Percentiles rank a stretch among this genome's conserved stretches.
phyloP scores from a whole-genome alignment of 2,797 vertebrate species.

The Platyrinchus mystaceus region DNA sequence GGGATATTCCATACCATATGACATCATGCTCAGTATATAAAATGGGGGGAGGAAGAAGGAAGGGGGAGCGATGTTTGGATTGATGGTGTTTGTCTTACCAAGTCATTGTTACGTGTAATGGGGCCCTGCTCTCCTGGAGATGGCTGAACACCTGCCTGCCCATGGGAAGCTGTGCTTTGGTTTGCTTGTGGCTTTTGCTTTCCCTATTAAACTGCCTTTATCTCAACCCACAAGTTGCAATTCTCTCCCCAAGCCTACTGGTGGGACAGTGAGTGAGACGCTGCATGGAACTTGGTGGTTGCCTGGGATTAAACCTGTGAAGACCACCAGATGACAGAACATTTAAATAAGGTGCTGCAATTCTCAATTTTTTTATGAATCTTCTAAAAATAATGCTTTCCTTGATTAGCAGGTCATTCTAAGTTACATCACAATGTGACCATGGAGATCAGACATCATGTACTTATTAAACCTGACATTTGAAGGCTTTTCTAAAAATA shows the following conservation, averaged over 20 bases:
- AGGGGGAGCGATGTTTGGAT: background rate
- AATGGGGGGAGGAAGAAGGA: background rate
- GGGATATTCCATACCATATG: background rate
- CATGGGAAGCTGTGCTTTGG: background rate
- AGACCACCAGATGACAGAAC: background rate
- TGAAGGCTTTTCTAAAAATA: constrained; percentile 49
- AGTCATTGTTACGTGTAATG: fast-evolving
- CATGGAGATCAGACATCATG: background rate
- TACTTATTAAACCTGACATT: constrained; percentile 32
- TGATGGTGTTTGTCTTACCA: background rate
- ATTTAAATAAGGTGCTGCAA: background rate
- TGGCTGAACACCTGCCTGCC: background rate
- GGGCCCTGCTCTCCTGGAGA: background rate
- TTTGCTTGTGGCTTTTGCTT: background rate
- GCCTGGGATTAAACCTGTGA: background rate
- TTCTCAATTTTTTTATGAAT: background rate
- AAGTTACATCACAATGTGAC: background rate
- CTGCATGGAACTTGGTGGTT: background rate
- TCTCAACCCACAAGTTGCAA: background rate
- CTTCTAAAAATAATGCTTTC: background rate
- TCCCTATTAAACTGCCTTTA: background rate
- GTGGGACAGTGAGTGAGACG: background rate
- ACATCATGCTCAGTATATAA: background rate
- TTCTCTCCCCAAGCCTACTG: background rate
- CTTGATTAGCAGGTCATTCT: background rate